Base-by-base conservation (phyloP, 2,888 invertebrate species). In the Rutpela maculata region DNA sequence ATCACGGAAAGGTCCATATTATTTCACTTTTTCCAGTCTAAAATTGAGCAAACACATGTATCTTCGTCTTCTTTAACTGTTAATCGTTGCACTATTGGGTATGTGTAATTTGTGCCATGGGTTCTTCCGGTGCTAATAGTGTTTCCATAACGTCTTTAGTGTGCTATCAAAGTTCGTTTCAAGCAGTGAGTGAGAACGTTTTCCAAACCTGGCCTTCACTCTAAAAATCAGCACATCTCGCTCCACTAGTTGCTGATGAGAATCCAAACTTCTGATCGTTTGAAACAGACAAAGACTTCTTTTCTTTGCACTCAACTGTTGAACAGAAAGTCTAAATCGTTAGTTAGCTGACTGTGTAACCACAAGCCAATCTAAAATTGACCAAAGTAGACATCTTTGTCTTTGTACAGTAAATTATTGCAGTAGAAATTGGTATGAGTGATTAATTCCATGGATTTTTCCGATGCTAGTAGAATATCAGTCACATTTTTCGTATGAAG, bases 11-110 rank as follows among this genome's bases (percentile, higher is more conserved):
- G 38, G 31, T 22, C 15, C 73, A n/a, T 22, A 56, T 19, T 62
- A 38, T 2, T 55, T 63, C 35, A 50, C 95, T 95, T 95, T 91
- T 96, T 96, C 95, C 95, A 96, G 88, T 96, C 95, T 60, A 96
- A 89, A 66, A 95, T 94, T 73, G 93, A 92, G 86, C 95, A 96
- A 78, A 92, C 91, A 84, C 92, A 92, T 17, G 50, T 82, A 18
- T 88, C 88, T 56, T 88, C 88, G 43, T 88, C 88, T 76, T 93
- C 92, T 74, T 91, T 91, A 96, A 95, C 78, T 95, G 90, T 17
- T 95, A 91, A 89, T 95, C 95, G 83, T 95, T 95, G 87, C 95
- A 95, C 96, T 95, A 96, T 88, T 95, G 96, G 87, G 95, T 95
- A 88, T 96, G 96, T 0, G 95, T 95, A 77, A 96, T 93, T 7